These are phyloP conservation scores for Sarcophaga variegata DNA, from an alignment of 2,888 invertebrate species.

Conservation along the genomic window DNA sequence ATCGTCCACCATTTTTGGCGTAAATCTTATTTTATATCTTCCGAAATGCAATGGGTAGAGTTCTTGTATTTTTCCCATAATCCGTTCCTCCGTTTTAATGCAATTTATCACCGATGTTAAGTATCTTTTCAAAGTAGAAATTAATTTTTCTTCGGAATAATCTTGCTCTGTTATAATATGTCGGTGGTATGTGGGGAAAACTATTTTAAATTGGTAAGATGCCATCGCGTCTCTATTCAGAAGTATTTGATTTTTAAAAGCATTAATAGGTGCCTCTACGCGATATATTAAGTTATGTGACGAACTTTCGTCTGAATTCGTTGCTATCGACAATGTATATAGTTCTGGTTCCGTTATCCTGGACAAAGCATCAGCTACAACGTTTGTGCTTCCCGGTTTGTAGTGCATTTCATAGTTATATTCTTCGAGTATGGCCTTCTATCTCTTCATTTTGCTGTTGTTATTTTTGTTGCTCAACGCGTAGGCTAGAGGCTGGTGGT, in stretches of 20 bases:
- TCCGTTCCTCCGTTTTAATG: slow-evolving; percentile 5
- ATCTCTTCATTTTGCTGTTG: slow-evolving; percentile 45
- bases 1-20: not conserved
- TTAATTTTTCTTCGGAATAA: too few species aligned
- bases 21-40: slow-evolving; percentile 17
- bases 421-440: slow-evolving; percentile 52
- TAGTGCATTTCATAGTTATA: slow-evolving; percentile 33
- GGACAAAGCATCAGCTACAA: slow-evolving; percentile 53
- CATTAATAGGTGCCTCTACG: not conserved
- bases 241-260: too few species aligned
- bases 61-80: slow-evolving; percentile 38
- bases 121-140: not conserved
- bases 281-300: not conserved
- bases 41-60: slow-evolving; percentile 22
- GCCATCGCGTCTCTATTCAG: too few species aligned
- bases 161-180: too few species aligned
- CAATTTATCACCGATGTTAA: slow-evolving; percentile 8
- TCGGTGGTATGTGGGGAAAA: too few species aligned
- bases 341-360: slow-evolving; percentile 25
- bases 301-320: too few species aligned
- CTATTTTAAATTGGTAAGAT: not conserved
- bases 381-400: slow-evolving; percentile 30
- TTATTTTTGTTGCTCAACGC: slow-evolving; percentile 17
- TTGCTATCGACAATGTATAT: slow-evolving; percentile 10
- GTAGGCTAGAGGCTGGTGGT: slow-evolving; percentile 47